Percentiles rank a stretch among this genome's conserved stretches.
phyloP scores from a whole-genome alignment of 2,113 vertebrate genomes.

The Castor canadensis region DNA sequence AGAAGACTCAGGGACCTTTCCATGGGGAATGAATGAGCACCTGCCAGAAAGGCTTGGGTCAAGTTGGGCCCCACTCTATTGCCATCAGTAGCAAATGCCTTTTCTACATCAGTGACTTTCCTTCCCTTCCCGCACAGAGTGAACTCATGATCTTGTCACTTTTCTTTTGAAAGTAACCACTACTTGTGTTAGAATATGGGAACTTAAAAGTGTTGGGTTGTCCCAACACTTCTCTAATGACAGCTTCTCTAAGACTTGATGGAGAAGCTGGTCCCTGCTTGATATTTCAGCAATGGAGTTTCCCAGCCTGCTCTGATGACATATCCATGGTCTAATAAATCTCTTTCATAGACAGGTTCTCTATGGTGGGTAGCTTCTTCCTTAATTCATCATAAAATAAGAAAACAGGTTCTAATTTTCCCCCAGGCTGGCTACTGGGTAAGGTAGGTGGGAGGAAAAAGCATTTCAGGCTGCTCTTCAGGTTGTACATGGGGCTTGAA shows the following conservation, averaged over 20 bases:
- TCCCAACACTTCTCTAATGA: neutral
- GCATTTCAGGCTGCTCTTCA: neutral
- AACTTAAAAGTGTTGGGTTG: neutral
- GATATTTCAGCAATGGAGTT: neutral
- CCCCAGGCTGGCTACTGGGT: neutral
- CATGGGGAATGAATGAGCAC: accelerated
- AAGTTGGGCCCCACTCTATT: neutral
- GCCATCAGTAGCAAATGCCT: neutral
- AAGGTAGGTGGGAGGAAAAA: neutral
- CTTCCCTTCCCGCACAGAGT: too few species aligned
- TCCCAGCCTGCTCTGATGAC: neutral
- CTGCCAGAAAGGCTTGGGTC: accelerated
- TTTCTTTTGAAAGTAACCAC: neutral
- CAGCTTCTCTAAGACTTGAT: neutral
- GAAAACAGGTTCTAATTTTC: neutral
- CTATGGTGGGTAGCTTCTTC: neutral
- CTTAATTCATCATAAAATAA: neutral
- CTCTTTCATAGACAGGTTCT: neutral
- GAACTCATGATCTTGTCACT: neutral
- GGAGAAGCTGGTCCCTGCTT: neutral
- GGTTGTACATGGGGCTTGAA: neutral
- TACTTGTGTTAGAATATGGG: neutral
- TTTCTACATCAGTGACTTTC: neutral
- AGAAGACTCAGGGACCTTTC: neutral
- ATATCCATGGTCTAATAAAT: neutral